A percentile compares a stretch with the other conserved stretches of the same genome.
Conservation (phyloP, 2,113 vertebrate genomes). For the Mungos mungo region DNA sequence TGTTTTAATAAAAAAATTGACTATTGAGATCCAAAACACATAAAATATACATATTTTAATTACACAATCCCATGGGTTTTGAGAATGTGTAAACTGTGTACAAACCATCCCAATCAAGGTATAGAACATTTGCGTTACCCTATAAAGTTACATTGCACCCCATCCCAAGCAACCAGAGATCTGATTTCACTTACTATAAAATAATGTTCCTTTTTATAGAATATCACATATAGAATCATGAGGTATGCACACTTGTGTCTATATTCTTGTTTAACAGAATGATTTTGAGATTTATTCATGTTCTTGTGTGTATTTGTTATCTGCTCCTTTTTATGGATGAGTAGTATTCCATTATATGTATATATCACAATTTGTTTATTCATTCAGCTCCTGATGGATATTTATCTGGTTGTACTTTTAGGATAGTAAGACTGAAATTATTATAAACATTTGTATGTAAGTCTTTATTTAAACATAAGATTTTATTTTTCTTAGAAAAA, state of each 20-base stretch:
- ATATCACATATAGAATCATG: background rate
- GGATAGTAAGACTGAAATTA: background rate
- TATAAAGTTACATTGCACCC: background rate
- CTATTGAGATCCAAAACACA: background rate
- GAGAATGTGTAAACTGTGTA: background rate
- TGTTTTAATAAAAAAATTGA: background rate
- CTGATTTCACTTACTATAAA: background rate
- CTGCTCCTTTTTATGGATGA: background rate
- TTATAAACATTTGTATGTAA: background rate
- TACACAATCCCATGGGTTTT: background rate
- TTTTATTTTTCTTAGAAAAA: background rate
- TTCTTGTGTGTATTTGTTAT: background rate
- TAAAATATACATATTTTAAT: background rate
- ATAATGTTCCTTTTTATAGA: background rate
- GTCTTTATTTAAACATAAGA: background rate
- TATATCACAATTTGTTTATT: background rate
- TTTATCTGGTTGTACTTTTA: background rate
- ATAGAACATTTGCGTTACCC: background rate
- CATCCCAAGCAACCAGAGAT: background rate
- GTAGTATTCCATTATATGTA: background rate
- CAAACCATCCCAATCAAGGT: background rate
- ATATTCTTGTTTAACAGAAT: background rate
- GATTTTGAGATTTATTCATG: background rate
- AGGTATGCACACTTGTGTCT: background rate
- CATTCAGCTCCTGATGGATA: background rate